Base-by-base conservation (phyloP, 1,140 invertebrate genomes). In the Nephila pilipes region DNA sequence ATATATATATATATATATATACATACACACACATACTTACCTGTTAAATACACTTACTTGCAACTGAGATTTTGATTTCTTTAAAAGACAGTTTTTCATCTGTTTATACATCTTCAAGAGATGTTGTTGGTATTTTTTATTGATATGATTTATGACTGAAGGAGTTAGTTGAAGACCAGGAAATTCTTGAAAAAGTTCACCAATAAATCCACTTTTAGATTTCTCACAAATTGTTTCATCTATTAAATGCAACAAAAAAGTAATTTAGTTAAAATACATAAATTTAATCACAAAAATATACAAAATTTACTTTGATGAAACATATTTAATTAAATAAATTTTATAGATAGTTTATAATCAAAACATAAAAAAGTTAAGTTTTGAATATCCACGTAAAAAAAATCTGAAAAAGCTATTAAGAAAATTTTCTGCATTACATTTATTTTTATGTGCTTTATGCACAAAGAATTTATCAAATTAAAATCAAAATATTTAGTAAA, bases 131-230 rank as follows among this genome's bases (percentile, higher is more conserved):
- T 91, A 83, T n/a, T 63, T 60, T 32, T 83, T 91, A 16, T 16
- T 83, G 18, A 91, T 63, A 22, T 46, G 75, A 20, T 63, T 91
- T 10, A 91, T 8, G 16, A 83, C 20, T 79, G 36, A 14, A 46
- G 63, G 36, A 29, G 89, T 57, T 12, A 91, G 4, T 18, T 85
- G 29, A 63, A 83, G 29, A 63, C 80, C 75, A 10, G 89, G 89
- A 54, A 91, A 91, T 25, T 91, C 89, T 29, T 91, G 79, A 54
- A 83, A 46, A 2, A 81, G 12, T 22, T 79, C 88, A 80, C 80
- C n/a, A 79, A 90, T 32, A 36, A 79, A 58, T 16, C 69, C 54
- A 8, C 57, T 79, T 55, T 58, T 18, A 57, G 57, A 20, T 60
- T 58, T 29, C 4, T 32, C 69, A 18, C 18, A 10, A 0, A 18